These are phyloP conservation scores for Sturnira hondurensis DNA, from an alignment of 2,113 vertebrate species.

Conservation along the genomic window DNA sequence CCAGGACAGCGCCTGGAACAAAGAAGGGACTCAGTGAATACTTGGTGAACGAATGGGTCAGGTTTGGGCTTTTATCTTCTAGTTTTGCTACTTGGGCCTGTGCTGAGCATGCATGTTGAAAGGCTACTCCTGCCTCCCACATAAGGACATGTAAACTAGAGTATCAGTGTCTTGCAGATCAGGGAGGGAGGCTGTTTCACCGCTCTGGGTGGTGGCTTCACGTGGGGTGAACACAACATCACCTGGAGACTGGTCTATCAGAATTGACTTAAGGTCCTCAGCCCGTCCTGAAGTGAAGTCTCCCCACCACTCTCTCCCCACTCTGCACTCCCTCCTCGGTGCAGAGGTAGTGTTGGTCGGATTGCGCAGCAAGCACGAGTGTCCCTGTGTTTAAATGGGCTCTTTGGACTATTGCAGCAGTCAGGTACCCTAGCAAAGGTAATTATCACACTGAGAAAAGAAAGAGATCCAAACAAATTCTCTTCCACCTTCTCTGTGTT, in stretches of 20 bases:
- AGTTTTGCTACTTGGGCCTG: neutral
- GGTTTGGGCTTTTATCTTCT: neutral
- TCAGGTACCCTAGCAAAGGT: neutral
- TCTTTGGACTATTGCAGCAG: neutral
- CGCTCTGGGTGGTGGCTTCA: neutral
- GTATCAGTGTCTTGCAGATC: neutral
- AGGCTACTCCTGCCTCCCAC: neutral
- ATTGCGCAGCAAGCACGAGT: accelerated
- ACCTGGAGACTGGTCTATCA: neutral
- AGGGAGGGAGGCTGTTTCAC: accelerated
- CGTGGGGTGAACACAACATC: neutral
- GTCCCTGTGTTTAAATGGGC: neutral
- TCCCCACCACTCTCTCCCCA: neutral
- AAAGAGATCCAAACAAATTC: neutral
- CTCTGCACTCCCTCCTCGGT: neutral
- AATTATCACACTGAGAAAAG: neutral
- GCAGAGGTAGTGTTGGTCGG: neutral
- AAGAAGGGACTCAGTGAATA: neutral
- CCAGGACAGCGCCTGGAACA: neutral
- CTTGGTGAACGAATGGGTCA: neutral
- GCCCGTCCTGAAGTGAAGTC: neutral
- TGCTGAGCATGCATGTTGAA: neutral
- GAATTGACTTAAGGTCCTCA: neutral
- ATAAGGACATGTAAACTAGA: neutral
- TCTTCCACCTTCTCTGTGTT: neutral